These are phyloP conservation scores for Athene noctua DNA, from an alignment of 2,113 vertebrate genomes.

Conservation along the genomic window DNA sequence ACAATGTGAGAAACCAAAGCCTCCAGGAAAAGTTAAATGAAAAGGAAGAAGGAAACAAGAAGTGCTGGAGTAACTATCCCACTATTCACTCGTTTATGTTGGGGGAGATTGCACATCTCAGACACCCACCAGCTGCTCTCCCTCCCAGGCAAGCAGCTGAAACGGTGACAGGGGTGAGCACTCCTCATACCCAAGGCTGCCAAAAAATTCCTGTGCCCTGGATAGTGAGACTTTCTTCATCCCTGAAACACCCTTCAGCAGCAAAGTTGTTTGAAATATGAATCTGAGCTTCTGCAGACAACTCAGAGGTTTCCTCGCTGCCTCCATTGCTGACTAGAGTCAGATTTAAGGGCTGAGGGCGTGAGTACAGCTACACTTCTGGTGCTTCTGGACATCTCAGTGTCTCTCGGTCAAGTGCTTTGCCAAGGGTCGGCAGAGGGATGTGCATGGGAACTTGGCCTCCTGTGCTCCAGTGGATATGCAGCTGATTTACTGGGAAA, in stretches of 20 bases:
- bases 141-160: not conserved
- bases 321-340: not conserved
- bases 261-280: not conserved
- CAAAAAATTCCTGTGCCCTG: not conserved
- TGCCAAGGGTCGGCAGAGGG: not conserved
- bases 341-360: not conserved
- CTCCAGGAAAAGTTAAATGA: not conserved
- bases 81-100: not conserved
- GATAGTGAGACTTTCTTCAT: not conserved
- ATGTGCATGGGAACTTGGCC: not conserved
- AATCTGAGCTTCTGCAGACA: not conserved
- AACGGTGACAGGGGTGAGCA: not conserved
- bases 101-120: not conserved
- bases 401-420: fast-evolving
- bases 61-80: not conserved
- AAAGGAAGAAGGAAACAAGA: not conserved
- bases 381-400: not conserved
- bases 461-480: not conserved
- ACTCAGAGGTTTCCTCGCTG: not conserved
- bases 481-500: not conserved
- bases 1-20: not conserved
- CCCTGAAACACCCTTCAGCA: not conserved
- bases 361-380: not conserved
- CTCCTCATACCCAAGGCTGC: not conserved
- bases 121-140: not conserved